phyloP scores from a whole-genome alignment of 2,888 invertebrate species.

The Agriopis leucophaearia region DNA sequence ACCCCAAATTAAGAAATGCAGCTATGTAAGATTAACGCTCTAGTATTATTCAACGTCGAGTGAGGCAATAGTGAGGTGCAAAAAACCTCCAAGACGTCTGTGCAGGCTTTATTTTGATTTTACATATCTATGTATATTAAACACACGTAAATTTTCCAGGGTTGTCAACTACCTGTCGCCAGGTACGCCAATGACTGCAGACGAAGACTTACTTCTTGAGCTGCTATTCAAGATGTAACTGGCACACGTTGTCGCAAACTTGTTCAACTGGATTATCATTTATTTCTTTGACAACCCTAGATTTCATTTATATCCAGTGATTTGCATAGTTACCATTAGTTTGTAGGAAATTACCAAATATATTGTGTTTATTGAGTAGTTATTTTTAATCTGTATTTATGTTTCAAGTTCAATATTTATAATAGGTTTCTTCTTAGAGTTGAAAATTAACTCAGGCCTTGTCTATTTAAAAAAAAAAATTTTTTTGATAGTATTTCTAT shows the following conservation, averaged over 20 bases:
- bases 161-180: constrained; percentile 82
- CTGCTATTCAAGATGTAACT: constrained; percentile 80
- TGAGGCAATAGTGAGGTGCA: background rate
- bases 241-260: constrained; percentile 27
- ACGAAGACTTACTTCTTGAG: constrained; percentile 80
- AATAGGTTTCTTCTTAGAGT: constrained; percentile 71
- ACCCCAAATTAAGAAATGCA: too few species aligned
- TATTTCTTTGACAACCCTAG: constrained; percentile 30
- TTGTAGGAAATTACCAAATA: constrained; percentile 44
- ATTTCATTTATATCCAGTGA: constrained; percentile 33
- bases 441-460: constrained; percentile 76
- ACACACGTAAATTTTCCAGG: constrained; percentile 55
- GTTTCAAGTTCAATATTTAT: constrained; percentile 45
- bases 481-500: constrained; percentile 32
- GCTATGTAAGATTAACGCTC: too few species aligned
- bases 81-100: background rate
- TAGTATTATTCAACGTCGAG: too few species aligned
- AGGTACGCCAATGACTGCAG: constrained; percentile 81
- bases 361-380: constrained; percentile 23
- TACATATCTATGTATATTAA: background rate
- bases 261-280: constrained; percentile 18
- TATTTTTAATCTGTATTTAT: constrained; percentile 8
- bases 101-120: background rate
- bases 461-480: constrained; percentile 59
- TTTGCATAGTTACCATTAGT: constrained; percentile 43